A percentile compares a stretch with the other conserved stretches of the same genome.
Conservation (phyloP, 2,797 vertebrate genomes). For the Adelosebastes latens region DNA sequence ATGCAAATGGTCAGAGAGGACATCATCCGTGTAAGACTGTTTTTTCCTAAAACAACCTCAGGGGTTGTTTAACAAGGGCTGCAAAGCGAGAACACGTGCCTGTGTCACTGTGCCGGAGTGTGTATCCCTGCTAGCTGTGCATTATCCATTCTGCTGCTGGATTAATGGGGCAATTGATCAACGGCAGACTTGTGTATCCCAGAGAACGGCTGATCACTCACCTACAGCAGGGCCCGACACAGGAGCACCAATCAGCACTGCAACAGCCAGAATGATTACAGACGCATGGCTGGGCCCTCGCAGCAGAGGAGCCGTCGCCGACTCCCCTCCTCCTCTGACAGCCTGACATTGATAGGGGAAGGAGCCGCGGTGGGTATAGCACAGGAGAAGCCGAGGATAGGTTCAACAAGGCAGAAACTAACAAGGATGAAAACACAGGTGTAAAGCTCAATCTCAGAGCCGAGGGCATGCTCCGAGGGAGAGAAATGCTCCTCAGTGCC, state of each 20-base stretch:
- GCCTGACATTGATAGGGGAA: conserved; percentile 62
- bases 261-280: conserved; percentile 68
- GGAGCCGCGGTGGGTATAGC: conserved; percentile 11
- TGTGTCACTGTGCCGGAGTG: conserved; percentile 32
- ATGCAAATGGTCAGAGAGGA: conserved; percentile 47
- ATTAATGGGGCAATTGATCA: conserved; percentile 82
- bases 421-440: conserved; percentile 63
- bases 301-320: conserved; percentile 16
- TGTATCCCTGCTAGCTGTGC: conserved; percentile 57
- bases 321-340: conserved; percentile 48
- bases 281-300: conserved; percentile 53
- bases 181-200: conserved; percentile 69
- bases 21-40: conserved; percentile 28
- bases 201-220: conserved; percentile 72
- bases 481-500: conserved; percentile 28
- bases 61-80: conserved; percentile 65
- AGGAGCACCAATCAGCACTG: conserved; percentile 63
- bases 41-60: conserved; percentile 55
- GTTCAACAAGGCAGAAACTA: conserved; percentile 68
- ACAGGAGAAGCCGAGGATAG: conserved; percentile 20
- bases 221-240: conserved; percentile 64
- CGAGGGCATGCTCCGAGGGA: conserved; percentile 32
- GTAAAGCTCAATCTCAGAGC: conserved; percentile 60
- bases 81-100: conserved; percentile 49
- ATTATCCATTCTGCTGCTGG: conserved; percentile 70